A percentile compares a stretch with the other conserved stretches of the same genome.
Conservation (phyloP, 2,113 vertebrate genomes). For the Syngnathoides biaculeatus region DNA sequence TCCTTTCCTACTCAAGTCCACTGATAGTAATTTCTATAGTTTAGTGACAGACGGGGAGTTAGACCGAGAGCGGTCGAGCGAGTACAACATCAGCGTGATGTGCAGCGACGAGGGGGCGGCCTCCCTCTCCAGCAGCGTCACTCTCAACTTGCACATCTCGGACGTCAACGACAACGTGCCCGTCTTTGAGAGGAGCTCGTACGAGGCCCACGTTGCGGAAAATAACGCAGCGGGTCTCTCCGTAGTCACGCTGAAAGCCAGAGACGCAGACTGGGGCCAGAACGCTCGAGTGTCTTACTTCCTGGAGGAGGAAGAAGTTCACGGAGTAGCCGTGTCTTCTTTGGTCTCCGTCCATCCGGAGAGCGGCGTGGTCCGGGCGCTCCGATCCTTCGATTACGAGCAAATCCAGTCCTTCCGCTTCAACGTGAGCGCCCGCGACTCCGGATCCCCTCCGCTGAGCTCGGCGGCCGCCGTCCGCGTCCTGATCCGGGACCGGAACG, state of each 20-base stretch:
- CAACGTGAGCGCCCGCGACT: not conserved
- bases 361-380: slow-evolving; percentile 41
- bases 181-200: slow-evolving; percentile 26
- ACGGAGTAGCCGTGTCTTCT: slow-evolving; percentile 25
- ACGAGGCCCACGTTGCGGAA: slow-evolving; percentile 25
- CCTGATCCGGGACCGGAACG: no score
- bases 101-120: slow-evolving; percentile 35
- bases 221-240: not conserved
- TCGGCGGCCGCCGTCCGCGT: not conserved
- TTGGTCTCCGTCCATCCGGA: slow-evolving; percentile 33
- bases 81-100: slow-evolving; percentile 21
- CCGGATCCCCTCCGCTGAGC: slow-evolving; percentile 23
- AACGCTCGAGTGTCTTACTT: slow-evolving; percentile 34
- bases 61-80: slow-evolving; percentile 25
- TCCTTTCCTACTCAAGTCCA: slow-evolving; percentile 46
- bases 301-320: slow-evolving; percentile 26
- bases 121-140: slow-evolving; percentile 36
- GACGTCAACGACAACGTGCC: slow-evolving; percentile 31
- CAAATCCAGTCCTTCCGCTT: no score
- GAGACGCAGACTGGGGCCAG: slow-evolving; percentile 37
- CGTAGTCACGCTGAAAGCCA: slow-evolving; percentile 21
- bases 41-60: slow-evolving; percentile 47
- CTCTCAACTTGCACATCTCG: slow-evolving; percentile 31
- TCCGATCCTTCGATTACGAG: slow-evolving; percentile 36
- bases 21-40: slow-evolving; percentile 60